These are phyloP conservation scores for Sinocyclocheilus grahami DNA, from an alignment of 2,113 vertebrate genomes.

Conservation along the genomic window DNA sequence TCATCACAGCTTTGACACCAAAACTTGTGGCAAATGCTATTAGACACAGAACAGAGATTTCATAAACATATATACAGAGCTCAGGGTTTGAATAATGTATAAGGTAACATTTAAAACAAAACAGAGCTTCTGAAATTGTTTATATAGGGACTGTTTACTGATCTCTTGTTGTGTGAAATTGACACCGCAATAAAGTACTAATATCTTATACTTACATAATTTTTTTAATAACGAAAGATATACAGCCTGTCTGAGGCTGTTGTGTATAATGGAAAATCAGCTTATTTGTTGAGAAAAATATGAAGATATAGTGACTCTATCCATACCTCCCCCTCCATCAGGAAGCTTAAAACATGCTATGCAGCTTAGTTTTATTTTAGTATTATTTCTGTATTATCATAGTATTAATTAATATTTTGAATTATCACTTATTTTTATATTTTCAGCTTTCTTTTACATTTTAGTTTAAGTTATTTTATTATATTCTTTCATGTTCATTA, in stretches of 20 bases:
- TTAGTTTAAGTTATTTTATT: background rate
- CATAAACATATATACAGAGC: background rate
- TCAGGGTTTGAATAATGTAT: conserved; percentile 6
- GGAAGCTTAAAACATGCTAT: background rate
- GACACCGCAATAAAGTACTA: conserved; percentile 12
- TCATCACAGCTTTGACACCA: conserved; percentile 90
- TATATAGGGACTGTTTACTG: background rate
- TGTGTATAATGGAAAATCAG: background rate
- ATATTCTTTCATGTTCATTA: background rate
- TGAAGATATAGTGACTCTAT: background rate
- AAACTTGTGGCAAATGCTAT: conserved; percentile 95
- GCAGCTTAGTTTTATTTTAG: background rate
- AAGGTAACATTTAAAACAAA: background rate
- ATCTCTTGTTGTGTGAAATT: conserved; percentile 4
- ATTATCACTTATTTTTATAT: background rate
- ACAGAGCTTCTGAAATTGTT: conserved; percentile 5
- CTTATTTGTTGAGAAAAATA: conserved; percentile 8
- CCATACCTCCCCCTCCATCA: background rate
- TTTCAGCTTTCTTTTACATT: background rate
- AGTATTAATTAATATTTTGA: background rate
- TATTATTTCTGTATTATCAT: background rate
- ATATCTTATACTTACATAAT: background rate
- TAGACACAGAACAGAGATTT: conserved; percentile 47
- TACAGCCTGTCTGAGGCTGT: background rate
- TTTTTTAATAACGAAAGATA: background rate